Evolutionary conservation across 2,113 vertebrate species (phyloP).

Genomic region (Pogonocichla stellata): DNA sequence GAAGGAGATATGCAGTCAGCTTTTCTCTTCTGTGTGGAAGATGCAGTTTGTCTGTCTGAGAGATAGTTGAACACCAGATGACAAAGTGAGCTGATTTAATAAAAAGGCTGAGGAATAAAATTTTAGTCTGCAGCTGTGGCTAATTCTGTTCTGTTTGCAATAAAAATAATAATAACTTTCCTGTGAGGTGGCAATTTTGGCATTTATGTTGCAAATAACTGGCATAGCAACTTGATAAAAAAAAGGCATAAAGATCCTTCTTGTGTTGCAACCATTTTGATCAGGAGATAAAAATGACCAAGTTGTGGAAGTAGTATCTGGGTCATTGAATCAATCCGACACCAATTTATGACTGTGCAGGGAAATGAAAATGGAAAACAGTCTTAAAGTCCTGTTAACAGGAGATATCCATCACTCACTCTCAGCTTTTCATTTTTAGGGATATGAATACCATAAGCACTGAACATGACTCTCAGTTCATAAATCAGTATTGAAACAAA

Average conservation of each 20-base stretch:
- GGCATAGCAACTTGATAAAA: not conserved
- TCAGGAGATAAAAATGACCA: constrained; percentile 21
- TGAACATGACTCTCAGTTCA: not conserved
- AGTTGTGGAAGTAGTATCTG: not conserved
- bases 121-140: not conserved
- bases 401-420: constrained; percentile 19
- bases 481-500: constrained; percentile 63
- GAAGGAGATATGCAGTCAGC: not conserved
- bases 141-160: not conserved
- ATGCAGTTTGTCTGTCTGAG: constrained; percentile 6
- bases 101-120: not conserved
- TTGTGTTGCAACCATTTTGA: not conserved
- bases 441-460: not conserved
- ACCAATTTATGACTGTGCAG: constrained; percentile 18
- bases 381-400: constrained; percentile 27
- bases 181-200: not conserved
- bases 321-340: constrained; percentile 23
- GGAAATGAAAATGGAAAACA: constrained; percentile 35
- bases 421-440: constrained; percentile 15
- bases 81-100: constrained; percentile 21
- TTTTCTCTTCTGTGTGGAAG: not conserved
- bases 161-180: not conserved
- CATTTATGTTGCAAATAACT: not conserved
- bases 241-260: not conserved
- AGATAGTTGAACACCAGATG: not conserved